Evolutionary conservation across 1,140 invertebrate genomes (phyloP).

Genomic region (Scaptomyza pallida): DNA sequence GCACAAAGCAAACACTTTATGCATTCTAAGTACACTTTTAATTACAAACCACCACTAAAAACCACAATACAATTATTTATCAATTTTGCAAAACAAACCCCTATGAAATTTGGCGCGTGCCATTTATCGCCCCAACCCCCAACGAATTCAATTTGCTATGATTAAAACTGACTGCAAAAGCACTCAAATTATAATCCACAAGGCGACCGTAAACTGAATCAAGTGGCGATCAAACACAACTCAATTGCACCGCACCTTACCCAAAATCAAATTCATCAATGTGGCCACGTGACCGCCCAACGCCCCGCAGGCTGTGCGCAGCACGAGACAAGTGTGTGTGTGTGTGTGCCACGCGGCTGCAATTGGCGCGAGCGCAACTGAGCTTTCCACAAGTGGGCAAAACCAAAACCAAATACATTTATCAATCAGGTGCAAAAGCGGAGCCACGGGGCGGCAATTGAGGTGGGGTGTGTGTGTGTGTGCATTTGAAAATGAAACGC

Average conservation of each 20-base stretch:
- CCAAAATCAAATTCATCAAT: slow-evolving; percentile 21
- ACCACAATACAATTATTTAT: slow-evolving; percentile 10
- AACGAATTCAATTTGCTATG: background rate
- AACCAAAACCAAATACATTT: slow-evolving; percentile 24
- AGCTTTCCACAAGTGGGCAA: slow-evolving; percentile 37
- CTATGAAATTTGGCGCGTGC: slow-evolving; percentile 19
- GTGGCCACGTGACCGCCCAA: slow-evolving; percentile 58
- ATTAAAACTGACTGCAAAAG: slow-evolving; percentile 37
- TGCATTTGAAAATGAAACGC: slow-evolving; percentile 52
- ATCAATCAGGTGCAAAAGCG: slow-evolving; percentile 67
- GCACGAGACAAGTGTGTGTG: slow-evolving; percentile 49
- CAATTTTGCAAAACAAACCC: slow-evolving; percentile 17
- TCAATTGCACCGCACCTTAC: slow-evolving; percentile 39
- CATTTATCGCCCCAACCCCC: background rate
- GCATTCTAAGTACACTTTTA: background rate
- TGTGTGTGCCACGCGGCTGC: slow-evolving; percentile 49
- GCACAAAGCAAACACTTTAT: background rate
- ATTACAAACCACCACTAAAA: background rate
- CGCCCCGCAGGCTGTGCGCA: slow-evolving; percentile 35
- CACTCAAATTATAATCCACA: slow-evolving; percentile 58
- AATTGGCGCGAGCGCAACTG: background rate
- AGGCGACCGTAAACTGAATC: slow-evolving; percentile 53
- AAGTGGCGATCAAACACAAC: slow-evolving; percentile 48
- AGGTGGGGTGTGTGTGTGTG: slow-evolving; percentile 2
- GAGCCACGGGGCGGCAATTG: background rate